A percentile compares a stretch with the other conserved stretches of the same genome.
Evolutionary conservation across 2,888 invertebrate species (phyloP).

Genomic region (Hyposoter didymator): DNA sequence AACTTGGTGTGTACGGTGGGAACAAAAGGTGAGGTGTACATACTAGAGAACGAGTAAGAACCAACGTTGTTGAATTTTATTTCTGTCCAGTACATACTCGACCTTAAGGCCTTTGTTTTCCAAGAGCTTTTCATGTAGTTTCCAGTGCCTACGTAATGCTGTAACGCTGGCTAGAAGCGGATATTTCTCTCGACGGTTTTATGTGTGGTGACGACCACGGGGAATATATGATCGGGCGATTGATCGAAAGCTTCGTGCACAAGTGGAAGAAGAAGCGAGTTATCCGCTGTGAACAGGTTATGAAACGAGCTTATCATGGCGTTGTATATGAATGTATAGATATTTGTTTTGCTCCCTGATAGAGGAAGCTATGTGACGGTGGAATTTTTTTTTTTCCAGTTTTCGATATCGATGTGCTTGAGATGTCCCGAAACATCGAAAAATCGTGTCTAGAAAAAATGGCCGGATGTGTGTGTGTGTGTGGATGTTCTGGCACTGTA

Average conservation of each 20-base stretch:
- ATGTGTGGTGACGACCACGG: background rate
- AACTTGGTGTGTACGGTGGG: constrained; percentile 2
- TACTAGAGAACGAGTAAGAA: constrained; percentile 2
- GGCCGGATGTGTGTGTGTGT: no score
- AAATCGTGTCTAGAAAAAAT: no score
- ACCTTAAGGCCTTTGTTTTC: constrained; percentile 41
- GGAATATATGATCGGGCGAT: constrained; percentile 20
- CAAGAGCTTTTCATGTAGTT: constrained; percentile 1
- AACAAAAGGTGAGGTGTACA: constrained; percentile 22
- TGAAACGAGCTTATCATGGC: constrained; percentile 58
- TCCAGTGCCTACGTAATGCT: constrained; percentile 4
- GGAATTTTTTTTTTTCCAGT: no score
- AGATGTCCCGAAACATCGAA: no score
- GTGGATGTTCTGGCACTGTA: no score
- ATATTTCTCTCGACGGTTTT: background rate
- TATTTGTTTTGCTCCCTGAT: no score
- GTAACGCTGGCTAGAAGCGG: background rate
- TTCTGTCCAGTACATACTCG: constrained; percentile 45
- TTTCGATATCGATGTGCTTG: no score
- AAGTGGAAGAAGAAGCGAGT: constrained; percentile 60
- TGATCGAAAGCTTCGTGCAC: constrained; percentile 57
- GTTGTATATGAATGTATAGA: background rate
- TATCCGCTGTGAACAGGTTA: constrained; percentile 41
- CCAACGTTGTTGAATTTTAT: constrained; percentile 45
- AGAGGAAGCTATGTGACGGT: no score